Conservation (phyloP, 2,888 invertebrate species). For the Tipula confusa region DNA sequence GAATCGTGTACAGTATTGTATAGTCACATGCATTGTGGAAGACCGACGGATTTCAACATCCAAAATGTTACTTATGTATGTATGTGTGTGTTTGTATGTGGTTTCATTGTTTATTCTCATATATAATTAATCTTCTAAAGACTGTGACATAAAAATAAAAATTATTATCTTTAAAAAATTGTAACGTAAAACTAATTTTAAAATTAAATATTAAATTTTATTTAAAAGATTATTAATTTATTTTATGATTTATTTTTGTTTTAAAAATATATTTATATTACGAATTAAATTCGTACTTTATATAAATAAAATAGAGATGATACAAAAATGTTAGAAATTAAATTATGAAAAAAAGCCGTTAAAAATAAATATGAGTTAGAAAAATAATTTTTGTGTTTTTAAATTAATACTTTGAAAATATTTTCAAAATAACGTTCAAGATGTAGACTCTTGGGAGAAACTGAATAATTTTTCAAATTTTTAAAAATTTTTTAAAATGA, state of each 20-base stretch:
- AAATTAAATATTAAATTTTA: background rate
- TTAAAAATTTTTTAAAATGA: too few relatives aligned
- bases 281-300: constrained; percentile 20
- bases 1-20: background rate
- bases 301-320: background rate
- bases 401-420: background rate
- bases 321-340: constrained; percentile 15
- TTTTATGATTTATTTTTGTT: background rate
- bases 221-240: constrained; percentile 4
- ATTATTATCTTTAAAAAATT: background rate
- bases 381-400: background rate
- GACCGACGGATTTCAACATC: background rate
- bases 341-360: background rate
- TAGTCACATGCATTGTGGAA: background rate
- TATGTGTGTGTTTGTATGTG: background rate
- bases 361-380: constrained; percentile 6
- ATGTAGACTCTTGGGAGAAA: too few relatives aligned
- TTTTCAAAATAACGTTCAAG: too few relatives aligned
- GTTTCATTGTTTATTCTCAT: too few relatives aligned
- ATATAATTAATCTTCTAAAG: background rate
- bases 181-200: background rate
- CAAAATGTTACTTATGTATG: background rate
- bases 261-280: background rate
- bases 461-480: too few relatives aligned
- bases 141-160: background rate